Conservation (phyloP, 2,113 vertebrate species). For the Xiphophorus couchianus region DNA sequence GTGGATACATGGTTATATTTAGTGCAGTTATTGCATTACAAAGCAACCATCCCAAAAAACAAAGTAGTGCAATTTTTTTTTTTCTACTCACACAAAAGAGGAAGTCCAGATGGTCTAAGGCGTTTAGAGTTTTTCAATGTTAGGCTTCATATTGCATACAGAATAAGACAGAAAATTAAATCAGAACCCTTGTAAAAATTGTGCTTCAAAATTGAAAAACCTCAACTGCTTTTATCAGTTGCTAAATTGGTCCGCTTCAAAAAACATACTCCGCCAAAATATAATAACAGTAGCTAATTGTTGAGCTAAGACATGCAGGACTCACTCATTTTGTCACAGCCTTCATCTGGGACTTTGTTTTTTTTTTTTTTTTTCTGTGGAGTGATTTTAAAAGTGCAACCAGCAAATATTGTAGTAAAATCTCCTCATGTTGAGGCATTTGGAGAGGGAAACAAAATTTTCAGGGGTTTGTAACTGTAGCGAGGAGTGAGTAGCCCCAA, state of each 20-base stretch:
- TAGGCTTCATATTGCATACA: conserved; percentile 84
- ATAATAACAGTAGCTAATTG: conserved; percentile 57
- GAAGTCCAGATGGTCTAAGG: conserved; percentile 83
- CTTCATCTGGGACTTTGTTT: conserved; percentile 34
- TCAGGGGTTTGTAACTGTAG: conserved; percentile 31
- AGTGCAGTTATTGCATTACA: conserved; percentile 85
- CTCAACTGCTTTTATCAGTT: conserved; percentile 64
- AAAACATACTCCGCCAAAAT: conserved; percentile 71
- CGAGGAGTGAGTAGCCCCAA: conserved; percentile 73
- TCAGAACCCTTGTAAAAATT: conserved; percentile 80
- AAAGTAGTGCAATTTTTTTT: conserved; percentile 79
- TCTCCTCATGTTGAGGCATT: conserved; percentile 30
- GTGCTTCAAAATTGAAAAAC: conserved; percentile 81
- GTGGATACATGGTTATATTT: conserved; percentile 78
- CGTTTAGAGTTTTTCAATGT: conserved; percentile 78
- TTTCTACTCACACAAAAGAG: conserved; percentile 77
- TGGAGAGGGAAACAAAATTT: conserved; percentile 48
- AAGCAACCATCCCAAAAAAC: conserved; percentile 78
- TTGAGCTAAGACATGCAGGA: conserved; percentile 69
- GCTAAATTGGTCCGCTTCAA: conserved; percentile 79
- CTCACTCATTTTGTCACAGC: conserved; percentile 41
- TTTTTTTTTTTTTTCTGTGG: conserved; percentile 4
- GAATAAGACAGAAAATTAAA: conserved; percentile 79
- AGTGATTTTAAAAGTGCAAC: conserved; percentile 51
- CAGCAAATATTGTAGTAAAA: conserved; percentile 19